Evolutionary conservation across 2,888 invertebrate species (phyloP), one percentile per base, ranked within the genome.

Genomic region (Nowickia ferox): DNA sequence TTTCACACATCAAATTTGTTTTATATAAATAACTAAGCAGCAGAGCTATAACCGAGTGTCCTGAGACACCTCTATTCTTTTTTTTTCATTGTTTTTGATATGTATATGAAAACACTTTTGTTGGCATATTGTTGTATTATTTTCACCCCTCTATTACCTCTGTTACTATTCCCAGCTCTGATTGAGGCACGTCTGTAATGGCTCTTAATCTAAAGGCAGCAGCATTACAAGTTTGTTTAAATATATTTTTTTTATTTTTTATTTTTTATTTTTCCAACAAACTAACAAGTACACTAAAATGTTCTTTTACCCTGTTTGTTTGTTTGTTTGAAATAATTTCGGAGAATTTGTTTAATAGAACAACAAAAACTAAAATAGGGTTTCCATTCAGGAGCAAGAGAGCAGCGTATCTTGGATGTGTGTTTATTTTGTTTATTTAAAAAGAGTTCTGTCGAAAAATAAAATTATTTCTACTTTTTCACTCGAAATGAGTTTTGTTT

Each of bases 401-500:
- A 53, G n/a, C 5, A 66, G 46, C 8, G n/a, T n/a, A 30, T 30
- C 30, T 22, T 9, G 17, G 8, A 30, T 59, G 46, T 38, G 8
- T 72, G 79, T 65, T 57, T 72, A 65, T 42, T 57, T 40, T 30
- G 30, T 30, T 30, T 30, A 30, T 30, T 30, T 30, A 30, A 30
- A 30, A 48, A 66, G 65, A 72, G 57, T 80, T 65, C 17, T 57
- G 10, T 19, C 30, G 51, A 44, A 63, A 48, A 51, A 57, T 8
- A 38, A 65, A 65, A 65, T 22, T 65, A 13, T 76, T 71, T 61
- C 1, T 22, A 55, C 38, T 17, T 57, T 38, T 71, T 79, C n/a
- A 42, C 46, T 79, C 44, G 42, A 30, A 22, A 40, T 57, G 51
- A 74, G 42, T 51, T 59, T 68, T 81, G 66, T 74, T 81, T 80